These are phyloP conservation scores for Percopsis transmontana DNA, from an alignment of 2,113 vertebrate genomes.

Conservation along the genomic window DNA sequence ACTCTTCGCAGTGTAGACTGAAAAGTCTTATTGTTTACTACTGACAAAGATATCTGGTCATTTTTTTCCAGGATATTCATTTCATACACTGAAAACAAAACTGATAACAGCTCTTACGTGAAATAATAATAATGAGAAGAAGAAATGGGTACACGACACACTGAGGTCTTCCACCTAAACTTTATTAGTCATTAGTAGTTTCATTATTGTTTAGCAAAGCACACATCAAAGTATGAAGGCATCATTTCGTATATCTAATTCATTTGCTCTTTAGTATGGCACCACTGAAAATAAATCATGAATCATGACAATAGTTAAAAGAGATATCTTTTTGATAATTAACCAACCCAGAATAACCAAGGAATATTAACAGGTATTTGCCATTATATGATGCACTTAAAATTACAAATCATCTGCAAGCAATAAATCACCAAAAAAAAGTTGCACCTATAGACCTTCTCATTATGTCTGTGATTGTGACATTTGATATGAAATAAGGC, in stretches of 20 bases:
- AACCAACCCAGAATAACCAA: conserved; percentile 32
- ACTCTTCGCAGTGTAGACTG: neutral
- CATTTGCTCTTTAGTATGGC: conserved; percentile 74
- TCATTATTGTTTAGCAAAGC: conserved; percentile 82
- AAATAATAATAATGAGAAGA: conserved; percentile 25
- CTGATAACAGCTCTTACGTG: neutral
- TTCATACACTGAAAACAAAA: conserved; percentile 14
- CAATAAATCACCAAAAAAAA: conserved; percentile 55
- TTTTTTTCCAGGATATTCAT: conserved; percentile 33
- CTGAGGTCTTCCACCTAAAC: conserved; percentile 64
- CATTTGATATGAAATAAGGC: conserved; percentile 78
- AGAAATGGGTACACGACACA: conserved; percentile 28
- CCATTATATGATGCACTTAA: conserved; percentile 63
- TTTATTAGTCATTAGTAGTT: conserved; percentile 79
- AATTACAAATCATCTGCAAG: conserved; percentile 73
- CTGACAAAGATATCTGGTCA: conserved; percentile 33
- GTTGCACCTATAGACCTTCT: conserved; percentile 50
- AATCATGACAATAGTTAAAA: conserved; percentile 58
- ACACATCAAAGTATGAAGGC: conserved; percentile 85
- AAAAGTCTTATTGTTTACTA: conserved; percentile 50
- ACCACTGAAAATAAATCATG: conserved; percentile 68
- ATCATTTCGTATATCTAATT: conserved; percentile 73
- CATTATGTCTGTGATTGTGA: conserved; percentile 51
- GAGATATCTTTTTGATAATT: conserved; percentile 39
- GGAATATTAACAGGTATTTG: conserved; percentile 58